Base-by-base conservation (phyloP, 2,888 invertebrate genomes). In the Coleophora flavipennella region DNA sequence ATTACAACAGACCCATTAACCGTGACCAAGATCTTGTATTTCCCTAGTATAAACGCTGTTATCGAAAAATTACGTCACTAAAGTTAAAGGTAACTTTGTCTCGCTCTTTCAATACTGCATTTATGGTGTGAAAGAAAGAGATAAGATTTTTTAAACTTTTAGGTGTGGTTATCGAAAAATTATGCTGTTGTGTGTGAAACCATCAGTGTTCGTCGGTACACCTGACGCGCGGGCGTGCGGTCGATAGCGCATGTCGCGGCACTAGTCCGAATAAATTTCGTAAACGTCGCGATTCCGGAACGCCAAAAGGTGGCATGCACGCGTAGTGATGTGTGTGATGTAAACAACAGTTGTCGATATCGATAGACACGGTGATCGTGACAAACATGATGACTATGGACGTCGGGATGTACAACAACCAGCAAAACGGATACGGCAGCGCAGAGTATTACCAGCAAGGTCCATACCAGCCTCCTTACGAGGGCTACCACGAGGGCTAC, bases 351-450 rank as follows among this genome's bases (percentile, higher is more conserved):
- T 54, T 51, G 45, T 66, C 55, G 59, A 53, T 68, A 67, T 71
- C 69, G 70, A 72, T 64, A 72, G 64, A 66, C 67, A 54, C 64
- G 61, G 59, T 67, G 62, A 59, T 64, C 62, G 68, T 67, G 69
- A 69, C 58, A 76, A 75, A 73, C 79, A 91, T 91, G 91, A 91
- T 91, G 90, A 91, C 89, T 88, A 92, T 92, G 92, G 91, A 92
- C 88, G 87, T 92, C 87, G 90, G 91, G 67, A 91, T 91, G 91
- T 91, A 91, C 86, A 89, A 90, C 67, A 87, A 88, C 76, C 87
- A 88, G 68, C 88, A 88, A 72, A 87, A 86, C 66, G 76, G 79
- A 61, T 85, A 85, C 63, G 71, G 68, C 50, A 79, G 81, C 59
- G 75, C 69, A 48, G 80, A 81, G 57, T 85, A 86, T 51, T 86